phyloP scores from a whole-genome alignment of 2,888 invertebrate species.

The Entomobrya proxima region DNA sequence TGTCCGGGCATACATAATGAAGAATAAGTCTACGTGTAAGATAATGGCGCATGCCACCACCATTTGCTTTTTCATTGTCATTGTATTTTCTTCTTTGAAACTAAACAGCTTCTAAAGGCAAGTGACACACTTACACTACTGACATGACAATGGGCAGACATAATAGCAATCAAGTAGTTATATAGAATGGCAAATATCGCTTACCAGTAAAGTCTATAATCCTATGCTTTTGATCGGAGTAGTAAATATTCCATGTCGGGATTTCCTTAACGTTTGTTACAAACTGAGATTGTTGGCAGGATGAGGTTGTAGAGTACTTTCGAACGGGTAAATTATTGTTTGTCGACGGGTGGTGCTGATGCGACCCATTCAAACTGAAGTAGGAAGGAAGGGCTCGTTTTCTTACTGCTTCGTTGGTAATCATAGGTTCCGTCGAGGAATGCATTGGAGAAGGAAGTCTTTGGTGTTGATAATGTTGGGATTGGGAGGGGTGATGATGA shows the following conservation, averaged over 20 bases:
- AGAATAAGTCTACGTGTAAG: background rate
- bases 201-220: slow-evolving; percentile 65
- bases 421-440: slow-evolving; percentile 19
- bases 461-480: background rate
- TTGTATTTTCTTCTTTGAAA: background rate
- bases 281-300: slow-evolving; percentile 53
- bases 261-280: slow-evolving; percentile 56
- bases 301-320: slow-evolving; percentile 16
- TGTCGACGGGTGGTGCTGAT: slow-evolving; percentile 3
- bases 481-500: slow-evolving; percentile 1
- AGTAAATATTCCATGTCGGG: slow-evolving; percentile 69
- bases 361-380: slow-evolving; percentile 31
- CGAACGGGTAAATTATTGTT: slow-evolving; percentile 16
- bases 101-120: background rate
- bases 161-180: background rate
- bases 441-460: slow-evolving; percentile 6
- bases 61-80: no score
- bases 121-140: background rate
- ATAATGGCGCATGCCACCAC: slow-evolving; percentile 41
- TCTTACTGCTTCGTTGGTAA: background rate
- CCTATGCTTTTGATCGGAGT: slow-evolving; percentile 67
- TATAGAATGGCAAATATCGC: background rate
- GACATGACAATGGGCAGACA: background rate
- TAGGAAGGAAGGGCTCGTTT: background rate
- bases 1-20: slow-evolving; percentile 66